A percentile compares a stretch with the other conserved stretches of the same genome.
These are phyloP conservation scores for Lipophrys pholis DNA, from an alignment of 2,113 vertebrate species.

Conservation along the genomic window DNA sequence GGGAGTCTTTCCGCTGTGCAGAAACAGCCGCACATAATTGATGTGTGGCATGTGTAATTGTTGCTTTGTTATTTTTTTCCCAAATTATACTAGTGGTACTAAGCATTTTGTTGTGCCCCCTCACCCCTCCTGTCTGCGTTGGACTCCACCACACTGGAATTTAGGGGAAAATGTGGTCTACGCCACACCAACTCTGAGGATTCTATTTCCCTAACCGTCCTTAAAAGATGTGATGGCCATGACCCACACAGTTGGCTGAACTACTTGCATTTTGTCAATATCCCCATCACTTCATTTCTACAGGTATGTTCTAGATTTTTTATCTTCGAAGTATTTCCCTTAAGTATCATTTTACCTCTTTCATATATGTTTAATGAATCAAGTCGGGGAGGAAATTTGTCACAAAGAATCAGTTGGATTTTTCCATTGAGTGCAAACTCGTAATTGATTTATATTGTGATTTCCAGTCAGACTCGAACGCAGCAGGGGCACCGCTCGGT, in stretches of 20 bases:
- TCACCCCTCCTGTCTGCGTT: background rate
- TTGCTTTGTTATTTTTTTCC: conserved; percentile 72
- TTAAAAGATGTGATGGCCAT: conserved; percentile 25
- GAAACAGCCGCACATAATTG: conserved; percentile 66
- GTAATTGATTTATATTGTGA: conserved; percentile 31
- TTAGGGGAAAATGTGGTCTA: conserved; percentile 50
- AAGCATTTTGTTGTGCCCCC: conserved; percentile 37
- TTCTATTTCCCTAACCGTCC: conserved; percentile 27
- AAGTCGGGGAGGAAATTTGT: background rate
- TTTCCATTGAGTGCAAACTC: conserved; percentile 22
- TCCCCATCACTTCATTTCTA: conserved; percentile 15
- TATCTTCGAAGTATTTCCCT: background rate
- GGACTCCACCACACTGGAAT: conserved; percentile 43
- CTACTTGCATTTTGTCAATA: conserved; percentile 44
- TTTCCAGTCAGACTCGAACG: conserved; percentile 11
- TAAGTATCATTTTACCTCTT: background rate
- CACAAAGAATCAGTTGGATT: background rate
- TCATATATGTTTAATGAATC: background rate
- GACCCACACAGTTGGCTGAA: conserved; percentile 45
- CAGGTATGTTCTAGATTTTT: background rate
- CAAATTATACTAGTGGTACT: conserved; percentile 63
- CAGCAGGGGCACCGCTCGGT: conserved; percentile 3
- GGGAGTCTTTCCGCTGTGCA: conserved; percentile 43
- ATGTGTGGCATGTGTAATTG: conserved; percentile 68
- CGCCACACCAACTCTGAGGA: conserved; percentile 21